Evolutionary conservation across 64 coral and sea anemone genomes (phyloP).

Genomic region (Exaiptasia diaphana): DNA sequence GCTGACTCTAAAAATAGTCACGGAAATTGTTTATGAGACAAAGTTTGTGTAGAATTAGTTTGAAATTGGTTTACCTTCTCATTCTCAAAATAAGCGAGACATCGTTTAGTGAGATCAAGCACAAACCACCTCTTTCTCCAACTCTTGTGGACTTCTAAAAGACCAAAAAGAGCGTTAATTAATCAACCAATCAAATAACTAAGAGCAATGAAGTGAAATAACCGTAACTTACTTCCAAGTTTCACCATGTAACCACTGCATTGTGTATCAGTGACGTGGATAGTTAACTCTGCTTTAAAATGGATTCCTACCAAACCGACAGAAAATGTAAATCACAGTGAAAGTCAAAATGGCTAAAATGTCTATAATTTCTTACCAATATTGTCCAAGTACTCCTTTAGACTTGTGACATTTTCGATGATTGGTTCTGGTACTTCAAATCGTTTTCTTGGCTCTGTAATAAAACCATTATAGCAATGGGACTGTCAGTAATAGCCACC

Average conservation of each 20-base stretch:
- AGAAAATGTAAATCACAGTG: neutral
- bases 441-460: conserved; percentile 45
- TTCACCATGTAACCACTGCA: conserved; percentile 88
- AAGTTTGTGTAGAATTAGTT: neutral
- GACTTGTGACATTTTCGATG: conserved; percentile 67
- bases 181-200: neutral
- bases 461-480: no score
- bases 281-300: conserved; percentile 40
- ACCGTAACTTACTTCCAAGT: conserved; percentile 69
- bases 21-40: neutral
- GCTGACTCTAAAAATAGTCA: neutral
- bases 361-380: conserved; percentile 38
- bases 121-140: conserved; percentile 90
- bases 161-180: neutral
- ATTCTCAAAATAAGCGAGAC: conserved; percentile 81
- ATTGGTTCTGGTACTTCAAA: neutral
- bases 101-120: conserved; percentile 74
- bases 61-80: conserved; percentile 63
- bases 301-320: conserved; percentile 41
- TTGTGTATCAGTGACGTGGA: conserved; percentile 36
- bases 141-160: conserved; percentile 70
- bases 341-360: neutral
- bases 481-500: no score
- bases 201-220: neutral
- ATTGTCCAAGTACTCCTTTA: conserved; percentile 67